Evolutionary conservation across 2,113 vertebrate genomes (phyloP).

Genomic region (Dryoscopus gambensis): DNA sequence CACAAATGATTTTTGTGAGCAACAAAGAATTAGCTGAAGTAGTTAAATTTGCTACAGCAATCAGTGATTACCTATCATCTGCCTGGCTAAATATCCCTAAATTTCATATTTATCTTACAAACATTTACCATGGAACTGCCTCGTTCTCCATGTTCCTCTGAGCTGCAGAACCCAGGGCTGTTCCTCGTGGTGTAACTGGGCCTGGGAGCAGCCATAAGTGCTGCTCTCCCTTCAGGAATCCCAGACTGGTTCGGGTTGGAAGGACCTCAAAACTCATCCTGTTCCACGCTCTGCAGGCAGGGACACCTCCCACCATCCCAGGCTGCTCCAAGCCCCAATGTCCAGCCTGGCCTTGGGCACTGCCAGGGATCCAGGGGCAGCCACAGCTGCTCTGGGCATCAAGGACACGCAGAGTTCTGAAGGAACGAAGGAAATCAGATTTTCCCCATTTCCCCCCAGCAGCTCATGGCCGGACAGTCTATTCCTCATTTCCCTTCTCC

Average conservation of each 20-base stretch:
- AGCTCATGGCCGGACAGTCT: neutral
- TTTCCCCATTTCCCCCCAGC: neutral
- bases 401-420: neutral
- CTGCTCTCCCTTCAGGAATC: neutral
- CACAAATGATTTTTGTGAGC: neutral
- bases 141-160: neutral
- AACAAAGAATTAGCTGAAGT: neutral
- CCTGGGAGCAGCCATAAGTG: neutral
- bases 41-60: neutral
- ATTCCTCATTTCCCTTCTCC: neutral
- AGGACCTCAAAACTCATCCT: neutral
- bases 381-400: neutral
- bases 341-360: too few species aligned
- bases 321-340: too few species aligned
- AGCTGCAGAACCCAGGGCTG: neutral
- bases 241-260: neutral
- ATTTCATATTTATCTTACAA: neutral
- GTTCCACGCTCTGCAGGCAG: neutral
- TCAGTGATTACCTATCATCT: accelerated
- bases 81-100: neutral
- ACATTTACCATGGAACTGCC: neutral
- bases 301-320: neutral
- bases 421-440: neutral
- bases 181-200: neutral
- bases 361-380: too few species aligned